Conservation (phyloP, 2,888 invertebrate genomes). For the Xestia ashworthii region DNA sequence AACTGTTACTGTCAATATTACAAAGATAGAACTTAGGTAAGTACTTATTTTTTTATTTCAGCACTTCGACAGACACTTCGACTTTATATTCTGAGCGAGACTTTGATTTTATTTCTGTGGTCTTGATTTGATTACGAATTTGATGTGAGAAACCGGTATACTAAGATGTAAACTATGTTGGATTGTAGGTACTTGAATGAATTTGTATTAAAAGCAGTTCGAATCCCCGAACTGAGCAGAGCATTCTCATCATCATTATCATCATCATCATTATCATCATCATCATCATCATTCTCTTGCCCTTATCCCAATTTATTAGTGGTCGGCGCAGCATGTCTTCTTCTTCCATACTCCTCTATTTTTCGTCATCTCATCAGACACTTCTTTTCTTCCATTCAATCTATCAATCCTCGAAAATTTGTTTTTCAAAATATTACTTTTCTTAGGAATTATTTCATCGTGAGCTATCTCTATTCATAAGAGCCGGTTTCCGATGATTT, state of each 20-base stretch:
- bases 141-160: background rate
- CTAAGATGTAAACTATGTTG: background rate
- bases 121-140: conserved; percentile 24
- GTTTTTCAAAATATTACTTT: background rate
- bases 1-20: no score
- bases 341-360: no score
- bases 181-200: background rate
- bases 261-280: no score
- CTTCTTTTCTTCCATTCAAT: background rate
- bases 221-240: no score
- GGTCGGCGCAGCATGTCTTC: no score
- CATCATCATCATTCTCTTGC: no score
- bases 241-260: no score
- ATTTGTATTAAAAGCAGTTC: conserved; percentile 13
- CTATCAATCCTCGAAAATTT: background rate
- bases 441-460: background rate
- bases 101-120: conserved; percentile 24
- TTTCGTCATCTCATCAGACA: no score
- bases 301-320: no score
- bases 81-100: conserved; percentile 31
- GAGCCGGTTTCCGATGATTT: background rate
- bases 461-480: conserved; percentile 8
- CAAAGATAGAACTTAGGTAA: no score
- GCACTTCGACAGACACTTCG: conserved; percentile 4
- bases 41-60: no score